These are phyloP conservation scores for Ameiurus melas DNA, from an alignment of 2,113 vertebrate species.

Conservation along the genomic window DNA sequence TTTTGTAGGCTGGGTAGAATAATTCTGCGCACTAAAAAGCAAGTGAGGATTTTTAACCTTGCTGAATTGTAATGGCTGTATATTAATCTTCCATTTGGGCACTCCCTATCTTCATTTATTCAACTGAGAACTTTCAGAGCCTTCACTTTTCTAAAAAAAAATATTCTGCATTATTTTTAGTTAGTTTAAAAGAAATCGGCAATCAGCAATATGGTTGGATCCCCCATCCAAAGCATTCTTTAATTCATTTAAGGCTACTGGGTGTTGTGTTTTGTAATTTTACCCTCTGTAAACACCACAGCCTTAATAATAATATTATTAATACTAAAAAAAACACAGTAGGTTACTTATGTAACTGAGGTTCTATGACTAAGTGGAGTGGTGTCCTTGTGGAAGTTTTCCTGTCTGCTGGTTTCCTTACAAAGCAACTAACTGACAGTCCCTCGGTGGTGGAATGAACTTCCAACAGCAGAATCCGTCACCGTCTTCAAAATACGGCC, in stretches of 20 bases:
- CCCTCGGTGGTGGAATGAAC: too few relatives aligned
- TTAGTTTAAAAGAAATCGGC: neutral
- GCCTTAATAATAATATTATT: too few relatives aligned
- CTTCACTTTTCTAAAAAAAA: neutral
- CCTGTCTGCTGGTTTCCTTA: neutral
- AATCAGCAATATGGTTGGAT: constrained; percentile 33
- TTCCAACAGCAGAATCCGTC: too few relatives aligned
- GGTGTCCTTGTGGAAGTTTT: neutral
- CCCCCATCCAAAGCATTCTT: neutral
- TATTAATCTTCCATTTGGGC: constrained; percentile 62
- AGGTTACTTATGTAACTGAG: neutral
- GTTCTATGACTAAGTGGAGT: neutral
- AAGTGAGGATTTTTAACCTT: constrained; percentile 31
- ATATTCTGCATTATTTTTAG: too few relatives aligned
- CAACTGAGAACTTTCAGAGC: constrained; percentile 59
- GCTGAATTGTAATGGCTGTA: constrained; percentile 52
- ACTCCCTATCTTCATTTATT: constrained; percentile 60
- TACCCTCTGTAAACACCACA: neutral
- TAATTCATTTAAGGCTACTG: neutral
- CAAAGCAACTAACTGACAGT: too few relatives aligned
- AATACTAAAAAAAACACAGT: neutral
- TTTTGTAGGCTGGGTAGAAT: neutral
- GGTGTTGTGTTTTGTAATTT: neutral
- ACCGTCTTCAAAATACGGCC: too few relatives aligned
- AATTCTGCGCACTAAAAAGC: constrained; percentile 3